Evolutionary conservation across 64 coral and sea anemone species (phyloP), one percentile per base, ranked within the genome.

Genomic region (Actinia equina): DNA sequence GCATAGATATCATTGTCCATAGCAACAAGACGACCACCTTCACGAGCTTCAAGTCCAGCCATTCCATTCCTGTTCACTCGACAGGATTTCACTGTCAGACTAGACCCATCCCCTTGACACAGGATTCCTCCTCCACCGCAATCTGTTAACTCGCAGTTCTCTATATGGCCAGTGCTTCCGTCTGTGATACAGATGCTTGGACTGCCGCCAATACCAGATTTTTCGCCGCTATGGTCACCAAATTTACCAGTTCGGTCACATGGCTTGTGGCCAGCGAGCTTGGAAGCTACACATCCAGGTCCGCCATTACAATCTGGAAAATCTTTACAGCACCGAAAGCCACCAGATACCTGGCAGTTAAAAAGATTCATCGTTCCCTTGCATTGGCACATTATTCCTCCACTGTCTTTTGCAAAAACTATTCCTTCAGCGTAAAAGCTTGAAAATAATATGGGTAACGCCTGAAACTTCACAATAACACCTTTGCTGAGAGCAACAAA

Each of bases 281-380:
- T 26, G 0, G 55, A n/a, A 17, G 90, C 56, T 19, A 90, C 26
- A 52, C 94, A 97, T 9, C 91, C 94, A 71, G 55, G 7, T 0
- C 85, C 94, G 0, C 94, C 94, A 43, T 97, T 90, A 60, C 94
- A 97, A 41, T 97, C 91, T 93, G 94, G 91, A 45, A 65, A 93
- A 44, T 93, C 88, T 87, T 90, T 89, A 76, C 94, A 97, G 9
- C 85, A 74, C 3, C 56, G 18, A 23, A 4, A 17, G 25, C 94
- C 94, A 62, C 94, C 91, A 5, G 94, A 97, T 43, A 93, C 5
- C 11, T 93, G 37, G 71, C 94, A 91, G 5, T 63, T 82, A 43
- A 90, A 57, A 27, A 91, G 2, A 27, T 46, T 71, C 56, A 97
- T 19, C 8, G 18, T 18, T 85, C 81, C 80, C 10, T 78, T 45